phyloP scores from a whole-genome alignment of 2,888 invertebrate genomes.

The Pandemis cinnamomeana region DNA sequence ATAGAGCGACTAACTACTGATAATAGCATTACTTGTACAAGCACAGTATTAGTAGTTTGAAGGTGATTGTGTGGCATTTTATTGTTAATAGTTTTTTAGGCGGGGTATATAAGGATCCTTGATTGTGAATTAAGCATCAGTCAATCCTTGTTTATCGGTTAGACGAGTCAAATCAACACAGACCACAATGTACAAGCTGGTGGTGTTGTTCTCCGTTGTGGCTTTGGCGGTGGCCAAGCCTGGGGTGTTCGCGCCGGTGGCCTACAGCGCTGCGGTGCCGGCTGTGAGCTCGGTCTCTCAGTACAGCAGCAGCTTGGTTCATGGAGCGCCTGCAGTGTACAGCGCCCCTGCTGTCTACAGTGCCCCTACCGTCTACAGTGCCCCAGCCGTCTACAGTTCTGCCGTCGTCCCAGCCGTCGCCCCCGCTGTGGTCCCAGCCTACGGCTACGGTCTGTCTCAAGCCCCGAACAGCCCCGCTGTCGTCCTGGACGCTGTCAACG shows the following conservation, averaged over 20 bases:
- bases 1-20: slow-evolving; percentile 6
- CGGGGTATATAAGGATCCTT: slow-evolving; percentile 71
- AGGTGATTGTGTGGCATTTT: slow-evolving; percentile 72
- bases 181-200: slow-evolving; percentile 82
- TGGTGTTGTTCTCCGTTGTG: slow-evolving; percentile 86
- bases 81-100: slow-evolving; percentile 53
- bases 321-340: slow-evolving; percentile 53
- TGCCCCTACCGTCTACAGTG: slow-evolving; percentile 47
- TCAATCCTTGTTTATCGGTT: slow-evolving; percentile 67
- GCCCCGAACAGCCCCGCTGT: slow-evolving; percentile 75
- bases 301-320: slow-evolving; percentile 61
- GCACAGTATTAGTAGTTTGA: slow-evolving; percentile 53
- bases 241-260: slow-evolving; percentile 59
- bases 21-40: slow-evolving; percentile 43
- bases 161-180: slow-evolving; percentile 67
- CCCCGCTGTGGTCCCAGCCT: slow-evolving; percentile 53
- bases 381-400: slow-evolving; percentile 48
- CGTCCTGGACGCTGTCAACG: slow-evolving; percentile 72
- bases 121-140: slow-evolving; percentile 64
- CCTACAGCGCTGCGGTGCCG: slow-evolving; percentile 60
- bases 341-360: slow-evolving; percentile 52
- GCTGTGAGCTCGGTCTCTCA: slow-evolving; percentile 58
- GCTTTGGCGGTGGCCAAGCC: slow-evolving; percentile 85
- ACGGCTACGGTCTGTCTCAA: slow-evolving; percentile 58
- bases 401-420: slow-evolving; percentile 58